These are phyloP conservation scores for Tetramorium alpestre DNA, from an alignment of 1,140 invertebrate species.

Conservation along the genomic window DNA sequence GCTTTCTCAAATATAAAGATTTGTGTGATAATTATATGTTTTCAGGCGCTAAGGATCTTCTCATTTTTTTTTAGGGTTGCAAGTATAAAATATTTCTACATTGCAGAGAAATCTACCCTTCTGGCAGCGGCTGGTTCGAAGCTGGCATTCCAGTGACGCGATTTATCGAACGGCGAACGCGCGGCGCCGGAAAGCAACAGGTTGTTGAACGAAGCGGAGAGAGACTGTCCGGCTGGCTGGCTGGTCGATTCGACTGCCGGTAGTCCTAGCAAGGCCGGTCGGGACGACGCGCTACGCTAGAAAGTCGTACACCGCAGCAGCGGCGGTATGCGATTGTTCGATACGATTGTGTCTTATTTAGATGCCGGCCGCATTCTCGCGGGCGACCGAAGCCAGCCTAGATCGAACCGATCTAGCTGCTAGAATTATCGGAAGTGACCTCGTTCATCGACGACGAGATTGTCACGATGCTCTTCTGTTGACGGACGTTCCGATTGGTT, in stretches of 20 bases:
- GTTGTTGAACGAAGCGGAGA: slow-evolving; percentile 67
- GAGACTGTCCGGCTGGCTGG: slow-evolving; percentile 24
- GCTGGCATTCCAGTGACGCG: slow-evolving; percentile 40
- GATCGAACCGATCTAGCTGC: slow-evolving; percentile 31
- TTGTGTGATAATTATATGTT: not conserved
- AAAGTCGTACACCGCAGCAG: slow-evolving; percentile 64
- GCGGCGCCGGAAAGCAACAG: slow-evolving; percentile 66
- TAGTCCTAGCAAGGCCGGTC: slow-evolving; percentile 74
- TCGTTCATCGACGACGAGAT: slow-evolving; percentile 11
- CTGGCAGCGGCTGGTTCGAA: not conserved
- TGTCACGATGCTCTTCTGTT: not conserved
- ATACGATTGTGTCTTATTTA: slow-evolving; percentile 76
- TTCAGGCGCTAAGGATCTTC: not conserved
- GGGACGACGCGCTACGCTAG: slow-evolving; percentile 62
- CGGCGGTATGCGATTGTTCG: slow-evolving; percentile 74
- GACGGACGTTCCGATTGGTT: not conserved
- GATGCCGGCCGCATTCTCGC: slow-evolving; percentile 70
- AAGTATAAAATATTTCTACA: slow-evolving; percentile 12
- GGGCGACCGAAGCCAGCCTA: not conserved
- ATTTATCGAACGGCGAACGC: slow-evolving; percentile 49
- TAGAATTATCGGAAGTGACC: slow-evolving; percentile 49
- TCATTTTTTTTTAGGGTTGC: not conserved
- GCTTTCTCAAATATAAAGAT: not conserved
- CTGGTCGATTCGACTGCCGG: slow-evolving; percentile 55
- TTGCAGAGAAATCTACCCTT: slow-evolving; percentile 9